Conservation (phyloP, 2,113 vertebrate genomes). For the Microcebus tavaratra region DNA sequence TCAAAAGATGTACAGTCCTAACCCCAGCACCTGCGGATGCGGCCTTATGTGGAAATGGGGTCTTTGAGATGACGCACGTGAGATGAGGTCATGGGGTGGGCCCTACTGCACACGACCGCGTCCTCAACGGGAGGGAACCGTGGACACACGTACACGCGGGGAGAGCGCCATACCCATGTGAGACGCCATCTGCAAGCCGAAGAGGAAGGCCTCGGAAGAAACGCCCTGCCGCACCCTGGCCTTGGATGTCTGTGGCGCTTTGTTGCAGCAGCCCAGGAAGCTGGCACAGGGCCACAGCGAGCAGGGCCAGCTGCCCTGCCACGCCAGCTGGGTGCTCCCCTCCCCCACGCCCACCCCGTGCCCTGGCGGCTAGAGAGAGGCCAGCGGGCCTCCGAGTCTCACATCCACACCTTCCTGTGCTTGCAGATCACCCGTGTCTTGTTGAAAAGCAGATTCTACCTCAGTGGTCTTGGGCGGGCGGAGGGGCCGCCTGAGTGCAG, state of each 20-base stretch:
- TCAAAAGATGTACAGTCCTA: not conserved
- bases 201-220: not conserved
- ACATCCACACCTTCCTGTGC: too few species aligned
- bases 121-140: not conserved
- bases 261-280: too few species aligned
- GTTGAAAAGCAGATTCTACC: too few species aligned
- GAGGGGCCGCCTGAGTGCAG: too few species aligned
- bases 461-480: too few species aligned
- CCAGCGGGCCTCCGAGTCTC: too few species aligned
- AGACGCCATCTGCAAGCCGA: not conserved
- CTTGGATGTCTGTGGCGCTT: too few species aligned
- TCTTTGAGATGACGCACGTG: not conserved
- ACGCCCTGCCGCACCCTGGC: not conserved
- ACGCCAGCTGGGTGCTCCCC: too few species aligned
- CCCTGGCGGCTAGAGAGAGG: too few species aligned
- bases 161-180: not conserved
- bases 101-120: not conserved
- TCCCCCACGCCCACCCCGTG: too few species aligned
- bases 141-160: not conserved
- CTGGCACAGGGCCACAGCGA: too few species aligned
- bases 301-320: not conserved
- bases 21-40: not conserved
- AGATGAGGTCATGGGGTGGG: not conserved
- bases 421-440: too few species aligned
- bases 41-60: not conserved